Evolutionary conservation across 2,888 invertebrate genomes (phyloP), one percentile per base, ranked within the genome.

Genomic region (Unio pictorum): DNA sequence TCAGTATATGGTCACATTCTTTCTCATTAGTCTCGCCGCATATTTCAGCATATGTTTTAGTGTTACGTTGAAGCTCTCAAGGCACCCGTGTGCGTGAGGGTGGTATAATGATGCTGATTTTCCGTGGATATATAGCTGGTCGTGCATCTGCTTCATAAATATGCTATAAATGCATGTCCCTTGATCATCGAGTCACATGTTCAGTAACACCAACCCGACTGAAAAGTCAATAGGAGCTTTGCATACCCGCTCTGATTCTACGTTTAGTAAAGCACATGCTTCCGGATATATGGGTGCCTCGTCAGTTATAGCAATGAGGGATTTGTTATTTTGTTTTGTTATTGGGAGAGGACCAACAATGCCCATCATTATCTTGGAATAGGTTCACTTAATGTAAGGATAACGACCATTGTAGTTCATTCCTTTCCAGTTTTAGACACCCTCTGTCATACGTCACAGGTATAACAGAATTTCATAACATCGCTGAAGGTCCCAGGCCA

Each of bases 21-120:
- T 62, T 55, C 68, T 58, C 68, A 79, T 64, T 59, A 7, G 34
- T 34, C 8, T 34, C 34, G 34, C 7, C 7, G 34, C 8, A 8
- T 68, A 73, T 18, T 61, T 54, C 7, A 82, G 61, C 79, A 82
- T 81, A 2, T 56, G 6, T 20, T 79, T 78, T 8, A 82, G 55
- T 1, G 71, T 75, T 0, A 75, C 70, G 65, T 81, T 81, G 30
- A 80, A 78, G 18, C 75, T 62, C 66, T 81, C 81, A 17, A 71
- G 68, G 3, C 73, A 62, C 0, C 81, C 77, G 61, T 76, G 72
- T 26, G 64, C 68, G 0, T 55, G n/a, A 4, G 67, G 67, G 56
- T 67, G 26, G 30, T 61, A 67, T 26, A 56, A 55, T 18, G 61
- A 20, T 26, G 66, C 59, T 8, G 60, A 45, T 18, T 54, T 34